Evolutionary conservation across 2,113 vertebrate species (phyloP).

Genomic region (Cephalopterus ornatus): DNA sequence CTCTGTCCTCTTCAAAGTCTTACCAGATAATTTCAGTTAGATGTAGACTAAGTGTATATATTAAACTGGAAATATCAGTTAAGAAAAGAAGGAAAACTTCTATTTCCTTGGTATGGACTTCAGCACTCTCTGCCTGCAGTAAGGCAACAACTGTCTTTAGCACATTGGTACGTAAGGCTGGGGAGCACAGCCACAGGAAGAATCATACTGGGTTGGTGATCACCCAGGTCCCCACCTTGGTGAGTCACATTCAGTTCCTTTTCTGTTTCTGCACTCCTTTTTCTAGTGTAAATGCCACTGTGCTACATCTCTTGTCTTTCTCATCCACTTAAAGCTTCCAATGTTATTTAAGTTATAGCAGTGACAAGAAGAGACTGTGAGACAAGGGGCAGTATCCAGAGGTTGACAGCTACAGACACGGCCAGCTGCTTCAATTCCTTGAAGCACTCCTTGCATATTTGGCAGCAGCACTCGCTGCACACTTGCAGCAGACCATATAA

Average conservation of each 20-base stretch:
- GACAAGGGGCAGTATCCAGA: neutral
- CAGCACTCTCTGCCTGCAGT: neutral
- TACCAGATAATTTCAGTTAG: neutral
- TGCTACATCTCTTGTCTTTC: neutral
- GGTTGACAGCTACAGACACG: neutral
- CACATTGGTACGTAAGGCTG: neutral
- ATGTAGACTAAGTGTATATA: neutral
- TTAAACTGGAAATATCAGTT: neutral
- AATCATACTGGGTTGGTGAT: neutral
- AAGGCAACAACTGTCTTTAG: neutral
- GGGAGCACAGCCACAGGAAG: neutral
- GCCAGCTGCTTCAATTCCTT: neutral
- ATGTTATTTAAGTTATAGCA: neutral
- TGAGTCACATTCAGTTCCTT: neutral
- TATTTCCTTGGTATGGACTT: neutral
- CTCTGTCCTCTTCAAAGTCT: neutral
- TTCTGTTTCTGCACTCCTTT: neutral
- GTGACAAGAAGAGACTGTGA: neutral
- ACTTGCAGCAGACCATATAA: neutral
- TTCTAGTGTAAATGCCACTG: neutral
- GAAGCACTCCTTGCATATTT: neutral
- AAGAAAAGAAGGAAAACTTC: neutral
- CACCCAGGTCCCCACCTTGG: neutral
- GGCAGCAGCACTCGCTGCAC: neutral
- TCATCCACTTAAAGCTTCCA: neutral